Evolutionary conservation across 2,797 vertebrate species (phyloP).

Genomic region (Sylvia borin): DNA sequence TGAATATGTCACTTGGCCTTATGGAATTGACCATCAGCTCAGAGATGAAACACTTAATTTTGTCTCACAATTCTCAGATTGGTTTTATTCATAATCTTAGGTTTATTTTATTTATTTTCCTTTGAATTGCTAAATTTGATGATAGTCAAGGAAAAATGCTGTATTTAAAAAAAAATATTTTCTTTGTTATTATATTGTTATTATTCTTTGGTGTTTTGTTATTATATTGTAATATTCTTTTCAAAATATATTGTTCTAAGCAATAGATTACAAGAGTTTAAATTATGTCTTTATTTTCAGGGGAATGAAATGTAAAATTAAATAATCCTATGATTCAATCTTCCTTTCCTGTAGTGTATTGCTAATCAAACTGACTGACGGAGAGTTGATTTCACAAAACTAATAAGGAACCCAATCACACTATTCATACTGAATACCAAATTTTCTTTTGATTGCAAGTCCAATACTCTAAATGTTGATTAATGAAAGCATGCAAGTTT

Average conservation of each 20-base stretch:
- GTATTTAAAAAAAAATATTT: not conserved
- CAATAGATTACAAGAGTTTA: not conserved
- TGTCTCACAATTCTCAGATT: not conserved
- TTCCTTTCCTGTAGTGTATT: not conserved
- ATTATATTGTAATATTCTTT: not conserved
- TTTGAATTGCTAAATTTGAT: not conserved
- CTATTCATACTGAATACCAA: not conserved
- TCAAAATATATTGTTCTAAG: not conserved
- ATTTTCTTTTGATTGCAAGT: not conserved
- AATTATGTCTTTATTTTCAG: not conserved
- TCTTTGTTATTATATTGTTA: not conserved
- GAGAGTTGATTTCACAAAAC: not conserved
- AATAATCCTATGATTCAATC: not conserved
- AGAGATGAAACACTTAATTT: slow-evolving; percentile 1
- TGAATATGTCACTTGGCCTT: not conserved
- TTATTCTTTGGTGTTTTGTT: not conserved
- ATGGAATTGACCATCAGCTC: not conserved
- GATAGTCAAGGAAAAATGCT: not conserved
- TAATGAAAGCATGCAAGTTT: not conserved
- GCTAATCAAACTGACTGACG: not conserved
- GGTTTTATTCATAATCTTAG: not conserved
- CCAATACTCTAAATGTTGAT: not conserved
- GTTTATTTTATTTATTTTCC: not conserved
- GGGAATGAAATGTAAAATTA: not conserved
- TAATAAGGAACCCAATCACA: not conserved